Evolutionary conservation across 1,140 invertebrate species (phyloP).

Genomic region (Zophobas atratus): DNA sequence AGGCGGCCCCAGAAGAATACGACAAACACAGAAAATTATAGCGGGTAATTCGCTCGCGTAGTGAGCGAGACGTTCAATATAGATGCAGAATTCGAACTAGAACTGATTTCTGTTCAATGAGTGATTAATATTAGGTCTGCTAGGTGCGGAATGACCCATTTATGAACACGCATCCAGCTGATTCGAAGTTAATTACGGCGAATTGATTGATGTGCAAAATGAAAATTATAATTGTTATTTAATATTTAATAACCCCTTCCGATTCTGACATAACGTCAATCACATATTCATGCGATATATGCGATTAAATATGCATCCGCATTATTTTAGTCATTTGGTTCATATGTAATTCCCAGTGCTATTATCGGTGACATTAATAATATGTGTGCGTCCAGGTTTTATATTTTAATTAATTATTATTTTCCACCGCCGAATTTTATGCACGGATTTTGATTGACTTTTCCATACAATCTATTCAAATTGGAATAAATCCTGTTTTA

Average conservation of each 20-base stretch:
- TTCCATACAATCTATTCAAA: conserved; percentile 34
- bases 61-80: no score
- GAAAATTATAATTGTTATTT: conserved; percentile 64
- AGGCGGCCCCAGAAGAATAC: no score
- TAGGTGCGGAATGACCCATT: conserved; percentile 46
- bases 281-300: conserved; percentile 57
- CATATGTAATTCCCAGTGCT: conserved; percentile 37
- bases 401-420: conserved; percentile 44
- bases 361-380: conserved; percentile 39
- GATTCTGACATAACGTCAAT: conserved; percentile 60
- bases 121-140: neutral
- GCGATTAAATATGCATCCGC: conserved; percentile 57
- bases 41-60: no score
- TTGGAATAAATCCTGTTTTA: conserved; percentile 36
- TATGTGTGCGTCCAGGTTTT: conserved; percentile 41
- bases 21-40: no score
- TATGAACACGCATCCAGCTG: conserved; percentile 45
- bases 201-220: conserved; percentile 61
- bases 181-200: conserved; percentile 60
- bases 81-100: no score
- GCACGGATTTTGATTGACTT: conserved; percentile 38
- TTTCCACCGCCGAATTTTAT: conserved; percentile 40
- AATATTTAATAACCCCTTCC: conserved; percentile 61
- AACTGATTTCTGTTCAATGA: neutral
- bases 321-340: conserved; percentile 41